Conservation (phyloP, 2,888 invertebrate genomes). For the Pseudococcus jackbeardsleyi region DNA sequence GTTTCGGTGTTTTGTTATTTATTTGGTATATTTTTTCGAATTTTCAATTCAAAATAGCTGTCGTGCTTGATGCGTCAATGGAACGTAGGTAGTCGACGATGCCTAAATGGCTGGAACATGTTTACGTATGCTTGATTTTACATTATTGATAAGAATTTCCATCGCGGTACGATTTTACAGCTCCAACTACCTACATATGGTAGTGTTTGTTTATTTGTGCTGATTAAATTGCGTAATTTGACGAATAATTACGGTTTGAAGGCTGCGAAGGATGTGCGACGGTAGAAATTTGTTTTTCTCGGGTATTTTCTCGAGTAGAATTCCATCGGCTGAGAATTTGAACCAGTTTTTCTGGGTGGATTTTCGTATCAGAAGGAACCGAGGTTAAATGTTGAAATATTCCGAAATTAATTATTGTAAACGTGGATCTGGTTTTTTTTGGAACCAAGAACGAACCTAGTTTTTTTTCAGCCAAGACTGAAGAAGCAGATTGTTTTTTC, state of each 20-base stretch:
- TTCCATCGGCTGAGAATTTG: no score
- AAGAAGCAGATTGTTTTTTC: no score
- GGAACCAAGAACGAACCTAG: no score
- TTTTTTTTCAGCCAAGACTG: no score
- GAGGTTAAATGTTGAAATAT: no score
- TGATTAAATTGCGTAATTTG: background rate
- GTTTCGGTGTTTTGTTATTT: slow-evolving; percentile 12
- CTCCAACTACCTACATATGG: background rate
- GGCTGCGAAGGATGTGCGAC: background rate
- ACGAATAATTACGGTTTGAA: background rate
- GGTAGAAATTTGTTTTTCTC: background rate
- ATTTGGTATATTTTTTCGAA: background rate
- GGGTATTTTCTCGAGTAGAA: no score
- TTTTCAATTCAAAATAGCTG: background rate
- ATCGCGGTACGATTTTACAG: background rate
- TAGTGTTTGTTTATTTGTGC: background rate
- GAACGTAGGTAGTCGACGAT: background rate
- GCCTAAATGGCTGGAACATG: background rate
- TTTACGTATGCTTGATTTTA: background rate
- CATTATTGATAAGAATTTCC: background rate
- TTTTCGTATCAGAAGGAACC: no score
- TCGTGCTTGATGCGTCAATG: background rate
- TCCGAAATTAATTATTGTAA: no score
- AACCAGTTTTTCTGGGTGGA: no score
- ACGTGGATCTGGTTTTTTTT: no score